Percentiles rank a stretch among this genome's conserved stretches.
Conservation (phyloP, 2,888 invertebrate genomes). For the Herminia tarsipennalis region DNA sequence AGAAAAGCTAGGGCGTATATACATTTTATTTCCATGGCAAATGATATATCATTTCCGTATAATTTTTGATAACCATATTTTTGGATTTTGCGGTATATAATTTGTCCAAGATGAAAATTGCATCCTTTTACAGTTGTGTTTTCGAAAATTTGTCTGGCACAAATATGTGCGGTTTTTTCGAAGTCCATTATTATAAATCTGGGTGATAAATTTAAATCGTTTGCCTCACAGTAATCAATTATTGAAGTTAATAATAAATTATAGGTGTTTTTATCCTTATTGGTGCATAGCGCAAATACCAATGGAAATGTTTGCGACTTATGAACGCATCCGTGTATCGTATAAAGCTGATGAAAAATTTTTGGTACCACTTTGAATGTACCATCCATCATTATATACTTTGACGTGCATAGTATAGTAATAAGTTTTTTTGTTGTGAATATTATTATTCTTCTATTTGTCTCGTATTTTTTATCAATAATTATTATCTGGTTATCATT, state of each 20-base stretch:
- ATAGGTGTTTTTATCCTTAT: background rate
- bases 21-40: conserved; percentile 11
- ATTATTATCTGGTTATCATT: too few relatives aligned
- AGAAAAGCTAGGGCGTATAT: conserved; percentile 7
- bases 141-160: conserved; percentile 1
- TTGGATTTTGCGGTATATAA: conserved; percentile 7
- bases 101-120: conserved; percentile 2
- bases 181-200: background rate
- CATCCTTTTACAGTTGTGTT: conserved; percentile 1
- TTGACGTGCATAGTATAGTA: background rate
- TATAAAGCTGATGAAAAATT: background rate
- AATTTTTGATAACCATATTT: conserved; percentile 8
- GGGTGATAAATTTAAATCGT: background rate
- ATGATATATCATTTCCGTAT: conserved; percentile 5
- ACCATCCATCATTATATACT: background rate
- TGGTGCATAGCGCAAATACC: background rate
- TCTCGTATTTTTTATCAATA: background rate
- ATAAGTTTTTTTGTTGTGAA: background rate
- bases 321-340: background rate
- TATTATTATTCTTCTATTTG: background rate
- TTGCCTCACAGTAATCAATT: background rate
- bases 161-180: background rate
- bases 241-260: background rate
- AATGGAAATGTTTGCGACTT: background rate
- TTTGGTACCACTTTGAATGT: background rate